Conservation (phyloP, 2,113 vertebrate genomes). For the Pantherophis guttatus region DNA sequence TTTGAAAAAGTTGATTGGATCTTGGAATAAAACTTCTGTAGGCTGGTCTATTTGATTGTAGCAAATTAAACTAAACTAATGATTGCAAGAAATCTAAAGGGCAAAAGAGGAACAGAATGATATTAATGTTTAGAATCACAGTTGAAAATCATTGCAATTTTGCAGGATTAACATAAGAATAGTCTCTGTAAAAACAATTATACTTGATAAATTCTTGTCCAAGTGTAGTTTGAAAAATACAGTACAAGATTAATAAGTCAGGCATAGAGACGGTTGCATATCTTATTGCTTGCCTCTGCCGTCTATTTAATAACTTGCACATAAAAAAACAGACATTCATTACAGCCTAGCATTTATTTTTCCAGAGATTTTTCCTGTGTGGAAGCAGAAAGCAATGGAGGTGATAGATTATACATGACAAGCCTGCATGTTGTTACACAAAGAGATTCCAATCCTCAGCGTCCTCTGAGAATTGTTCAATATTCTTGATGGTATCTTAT, state of each 20-base stretch:
- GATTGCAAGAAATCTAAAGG: constrained; percentile 76
- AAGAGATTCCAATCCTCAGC: constrained; percentile 49
- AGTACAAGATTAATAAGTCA: constrained; percentile 29
- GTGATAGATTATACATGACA: constrained; percentile 62
- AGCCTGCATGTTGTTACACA: constrained; percentile 42
- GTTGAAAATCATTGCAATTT: constrained; percentile 66
- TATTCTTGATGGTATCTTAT: constrained; percentile 49
- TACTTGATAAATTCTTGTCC: constrained; percentile 37
- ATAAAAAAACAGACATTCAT: constrained; percentile 47
- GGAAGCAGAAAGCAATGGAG: constrained; percentile 38
- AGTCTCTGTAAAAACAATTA: constrained; percentile 76
- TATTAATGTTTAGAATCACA: constrained; percentile 74
- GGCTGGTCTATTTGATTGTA: background rate
- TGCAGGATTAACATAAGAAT: constrained; percentile 58
- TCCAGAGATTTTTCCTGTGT: constrained; percentile 49
- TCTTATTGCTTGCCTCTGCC: constrained; percentile 62
- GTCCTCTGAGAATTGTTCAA: constrained; percentile 48
- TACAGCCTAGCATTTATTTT: constrained; percentile 47
- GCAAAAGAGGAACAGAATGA: constrained; percentile 67
- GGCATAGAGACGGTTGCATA: constrained; percentile 43
- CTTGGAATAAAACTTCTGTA: background rate
- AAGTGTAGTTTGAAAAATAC: constrained; percentile 60
- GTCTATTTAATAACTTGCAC: constrained; percentile 52
- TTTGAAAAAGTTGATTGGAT: background rate
- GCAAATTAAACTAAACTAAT: constrained; percentile 47